A percentile compares a stretch with the other conserved stretches of the same genome.
Conservation (phyloP, 2,888 invertebrate species). For the Pandemis heparana region DNA sequence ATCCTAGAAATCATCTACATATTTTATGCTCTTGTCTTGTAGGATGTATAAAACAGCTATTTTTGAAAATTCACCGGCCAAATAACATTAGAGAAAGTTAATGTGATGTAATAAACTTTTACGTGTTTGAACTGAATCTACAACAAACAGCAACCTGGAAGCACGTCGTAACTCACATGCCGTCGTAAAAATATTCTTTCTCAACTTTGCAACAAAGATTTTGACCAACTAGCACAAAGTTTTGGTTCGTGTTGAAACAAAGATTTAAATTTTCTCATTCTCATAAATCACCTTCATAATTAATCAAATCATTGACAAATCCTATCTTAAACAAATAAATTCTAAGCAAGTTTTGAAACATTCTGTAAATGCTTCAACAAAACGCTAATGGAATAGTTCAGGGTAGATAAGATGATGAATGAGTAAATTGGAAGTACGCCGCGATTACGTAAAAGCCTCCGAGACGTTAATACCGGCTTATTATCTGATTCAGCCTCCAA, state of each 20-base stretch:
- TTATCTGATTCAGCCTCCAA: conserved; percentile 45
- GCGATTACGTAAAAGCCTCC: conserved; percentile 41
- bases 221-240: not conserved
- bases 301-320: conserved; percentile 32
- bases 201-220: conserved; percentile 8
- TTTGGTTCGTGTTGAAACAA: not conserved
- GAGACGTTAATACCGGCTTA: conserved; percentile 29
- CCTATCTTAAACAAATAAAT: conserved; percentile 36
- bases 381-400: conserved; percentile 40
- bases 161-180: conserved; percentile 47
- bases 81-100: conserved; percentile 57
- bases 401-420: conserved; percentile 41
- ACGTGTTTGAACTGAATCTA: conserved; percentile 56
- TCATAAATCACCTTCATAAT: conserved; percentile 21
- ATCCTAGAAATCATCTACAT: conserved; percentile 6
- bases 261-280: conserved; percentile 4
- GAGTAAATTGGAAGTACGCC: conserved; percentile 22
- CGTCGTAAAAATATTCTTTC: conserved; percentile 48
- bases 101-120: conserved; percentile 61
- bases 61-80: conserved; percentile 43
- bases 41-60: conserved; percentile 29
- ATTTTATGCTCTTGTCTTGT: conserved; percentile 1
- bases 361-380: conserved; percentile 34
- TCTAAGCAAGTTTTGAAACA: conserved; percentile 34
- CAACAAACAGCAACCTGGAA: conserved; percentile 49